Evolutionary conservation across 2,888 invertebrate species (phyloP), one percentile per base, ranked within the genome.

Genomic region (Cyclophora albipunctata): DNA sequence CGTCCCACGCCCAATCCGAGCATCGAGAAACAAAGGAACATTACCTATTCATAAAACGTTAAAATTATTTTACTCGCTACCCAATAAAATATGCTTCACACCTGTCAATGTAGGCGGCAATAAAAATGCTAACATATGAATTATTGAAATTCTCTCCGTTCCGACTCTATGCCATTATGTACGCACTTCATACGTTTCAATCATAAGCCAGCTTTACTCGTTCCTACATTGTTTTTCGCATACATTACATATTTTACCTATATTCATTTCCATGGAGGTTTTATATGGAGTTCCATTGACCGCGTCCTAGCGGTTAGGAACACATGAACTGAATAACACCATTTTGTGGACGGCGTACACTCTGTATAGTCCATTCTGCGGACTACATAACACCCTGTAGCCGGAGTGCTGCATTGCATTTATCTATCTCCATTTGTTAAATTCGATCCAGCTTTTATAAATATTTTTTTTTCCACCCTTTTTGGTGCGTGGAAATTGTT

Each of bases 281-380:
- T 71, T 72, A 71, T 73, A 69, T 71, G 64, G 55, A 57, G 62
- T 59, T 64, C 68, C 71, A 71, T 75, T 73, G 72, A 60, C 57
- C 57, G 63, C 54, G 62, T 58, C 56, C 46, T 44, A 54, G 46
- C 52, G 54, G 51, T 20, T 20, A 20, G 20, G 20, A 20, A 20
- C 20, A 20, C 56, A 56, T 60, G 54, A 55, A 53, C 47, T 59
- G 20, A 20, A 20, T 20, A 20, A 20, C 20, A 20, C 20, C 20
- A 20, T 20, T 20, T 20, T 20, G 20, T 20, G 20, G 20, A 20
- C 20, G 20, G 20, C 20, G 20, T 20, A 20, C 20, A 20, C 2
- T 20, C 20, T 20, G 20, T 20, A 20, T 20, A 20, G 20, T 20
- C 20, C 20, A 20, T 20, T 20, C 20, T 20, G 20, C 20, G 20